phyloP scores from a whole-genome alignment of 2,888 invertebrate species.

The Hipparchia sbordonii region DNA sequence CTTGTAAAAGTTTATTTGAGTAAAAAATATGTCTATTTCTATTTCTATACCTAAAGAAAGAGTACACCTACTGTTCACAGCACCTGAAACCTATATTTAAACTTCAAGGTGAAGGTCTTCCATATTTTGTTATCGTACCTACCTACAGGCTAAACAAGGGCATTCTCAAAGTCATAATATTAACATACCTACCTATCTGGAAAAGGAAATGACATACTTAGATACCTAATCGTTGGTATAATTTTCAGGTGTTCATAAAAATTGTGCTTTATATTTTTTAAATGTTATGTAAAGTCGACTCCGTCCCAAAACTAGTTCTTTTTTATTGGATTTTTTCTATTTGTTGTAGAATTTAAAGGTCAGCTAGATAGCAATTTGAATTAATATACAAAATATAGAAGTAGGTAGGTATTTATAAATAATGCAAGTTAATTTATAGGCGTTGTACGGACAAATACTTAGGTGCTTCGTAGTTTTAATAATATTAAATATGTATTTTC shows the following conservation, averaged over 20 bases:
- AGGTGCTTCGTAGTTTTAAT: neutral
- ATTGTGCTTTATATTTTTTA: too few species aligned
- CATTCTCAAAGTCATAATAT: constrained; percentile 25
- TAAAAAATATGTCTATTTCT: too few species aligned
- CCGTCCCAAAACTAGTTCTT: constrained; percentile 11
- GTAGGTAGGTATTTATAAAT: neutral
- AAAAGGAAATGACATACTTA: neutral
- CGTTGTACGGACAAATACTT: neutral
- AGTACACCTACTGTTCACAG: too few species aligned
- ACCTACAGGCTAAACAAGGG: constrained; percentile 27
- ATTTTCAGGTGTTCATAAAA: neutral
- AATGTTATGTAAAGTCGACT: neutral
- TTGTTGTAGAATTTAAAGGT: constrained; percentile 2
- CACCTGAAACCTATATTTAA: neutral
- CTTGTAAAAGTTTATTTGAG: too few species aligned
- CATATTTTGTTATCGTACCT: constrained; percentile 21
- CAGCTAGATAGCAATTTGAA: neutral
- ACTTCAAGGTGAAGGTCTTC: constrained; percentile 12
- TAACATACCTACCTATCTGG: neutral
- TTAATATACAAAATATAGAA: neutral
- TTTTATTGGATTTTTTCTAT: constrained; percentile 1
- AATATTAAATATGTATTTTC: too few species aligned
- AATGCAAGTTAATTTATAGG: neutral
- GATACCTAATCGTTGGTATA: neutral
- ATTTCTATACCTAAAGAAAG: too few species aligned